A percentile compares a stretch with the other conserved stretches of the same genome.
phyloP scores from a whole-genome alignment of 2,797 vertebrate species.

The Falco berigora region DNA sequence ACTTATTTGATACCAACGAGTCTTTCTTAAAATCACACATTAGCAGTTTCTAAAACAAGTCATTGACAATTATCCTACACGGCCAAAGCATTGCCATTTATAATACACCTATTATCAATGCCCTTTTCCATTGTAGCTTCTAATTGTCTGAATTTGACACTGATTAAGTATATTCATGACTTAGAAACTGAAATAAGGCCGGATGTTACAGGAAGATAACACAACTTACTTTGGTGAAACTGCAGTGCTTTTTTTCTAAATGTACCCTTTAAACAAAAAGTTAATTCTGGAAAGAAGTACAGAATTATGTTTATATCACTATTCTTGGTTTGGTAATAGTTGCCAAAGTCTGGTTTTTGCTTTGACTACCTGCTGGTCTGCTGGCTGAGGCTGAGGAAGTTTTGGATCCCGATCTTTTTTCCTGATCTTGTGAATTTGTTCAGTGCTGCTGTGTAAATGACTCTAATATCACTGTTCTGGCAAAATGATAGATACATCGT shows the following conservation, averaged over 20 bases:
- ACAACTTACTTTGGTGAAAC: not conserved
- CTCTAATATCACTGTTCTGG: not conserved
- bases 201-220: not conserved
- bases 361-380: not conserved
- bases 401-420: not conserved
- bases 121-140: not conserved
- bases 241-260: not conserved
- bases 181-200: not conserved
- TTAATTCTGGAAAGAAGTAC: not conserved
- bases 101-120: not conserved
- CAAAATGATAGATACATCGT: not conserved
- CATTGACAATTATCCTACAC: not conserved
- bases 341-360: not conserved
- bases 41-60: not conserved
- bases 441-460: not conserved
- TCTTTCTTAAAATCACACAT: not conserved
- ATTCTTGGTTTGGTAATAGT: constrained; percentile 16
- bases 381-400: not conserved
- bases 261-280: constrained; percentile 32
- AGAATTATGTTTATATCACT: constrained; percentile 16
- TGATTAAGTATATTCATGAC: constrained; percentile 17
- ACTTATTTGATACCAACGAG: not conserved
- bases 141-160: constrained; percentile 20
- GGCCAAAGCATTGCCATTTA: not conserved
- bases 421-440: not conserved